Base-by-base conservation (phyloP, 2,113 vertebrate genomes). In the Opisthocomus hoazin region DNA sequence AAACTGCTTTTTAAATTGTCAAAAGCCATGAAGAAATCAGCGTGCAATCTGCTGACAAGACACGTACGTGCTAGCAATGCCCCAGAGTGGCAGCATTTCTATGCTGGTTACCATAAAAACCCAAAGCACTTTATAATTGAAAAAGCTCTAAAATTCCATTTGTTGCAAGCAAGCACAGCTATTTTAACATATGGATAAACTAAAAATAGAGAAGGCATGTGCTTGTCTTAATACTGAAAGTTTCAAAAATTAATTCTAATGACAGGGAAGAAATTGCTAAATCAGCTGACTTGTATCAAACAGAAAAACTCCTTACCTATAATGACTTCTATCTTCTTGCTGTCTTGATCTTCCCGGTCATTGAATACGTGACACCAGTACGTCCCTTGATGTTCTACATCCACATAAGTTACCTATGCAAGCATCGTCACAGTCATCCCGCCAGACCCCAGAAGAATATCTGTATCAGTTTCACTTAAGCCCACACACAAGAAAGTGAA, bases 291-390 rank as follows among this genome's bases (percentile, higher is more conserved):
- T 37, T 20, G 5, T 16, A 63, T 24, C 36, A 66, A 58, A n/a
- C 2, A 13, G 30, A 58, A 58, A 53, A 50, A 13, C 10, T 50
- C 41, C 95, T 97, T 98, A 99, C 99, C 99, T 94, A 99, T 65
- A 20, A 98, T 1, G 10, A 98, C 74, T n/a, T 99, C 97, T 15
- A 98, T 98, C 95, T 98, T 99, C 60, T 90, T 96, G 92, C 98
- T 99, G 94, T 99, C 99, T 78, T 98, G 98, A 5, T 97, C 98
- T 74, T 99, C 99, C n/a, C 11, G 94, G 63, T 97, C 98, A 86
- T 98, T 98, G 95, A 95, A 98, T 7, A 99, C 98, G 16, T 87
- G 98, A 81, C 99, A 99, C 97, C 99, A 98, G 4, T 99, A 99
- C 17, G 97, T 97, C 64, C 99, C 99, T 10, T 98, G 97, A 79